These are phyloP conservation scores for Gymnoscopelus braueri DNA, from an alignment of 2,797 vertebrate species.

Conservation along the genomic window DNA sequence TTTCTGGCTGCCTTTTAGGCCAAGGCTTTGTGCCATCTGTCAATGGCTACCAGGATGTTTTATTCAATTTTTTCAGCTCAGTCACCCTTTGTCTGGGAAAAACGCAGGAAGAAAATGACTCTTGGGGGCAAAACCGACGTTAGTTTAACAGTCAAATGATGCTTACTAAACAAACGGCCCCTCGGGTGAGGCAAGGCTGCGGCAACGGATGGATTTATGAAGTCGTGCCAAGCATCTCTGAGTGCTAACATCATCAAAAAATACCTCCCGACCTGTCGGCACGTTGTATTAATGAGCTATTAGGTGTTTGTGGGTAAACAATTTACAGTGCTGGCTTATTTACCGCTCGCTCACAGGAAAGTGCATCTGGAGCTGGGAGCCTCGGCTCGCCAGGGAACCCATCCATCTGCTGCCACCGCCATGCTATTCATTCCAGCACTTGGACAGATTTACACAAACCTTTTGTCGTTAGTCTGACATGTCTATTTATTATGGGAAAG, in stretches of 20 bases:
- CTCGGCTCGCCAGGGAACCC: constrained; percentile 58
- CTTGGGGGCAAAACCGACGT: constrained; percentile 46
- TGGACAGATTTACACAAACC: constrained; percentile 81
- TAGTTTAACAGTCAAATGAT: constrained; percentile 50
- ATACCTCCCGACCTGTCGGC: constrained; percentile 67
- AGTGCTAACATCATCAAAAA: constrained; percentile 77
- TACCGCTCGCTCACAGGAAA: constrained; percentile 70
- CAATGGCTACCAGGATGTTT: constrained; percentile 67
- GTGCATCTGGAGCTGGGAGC: constrained; percentile 70
- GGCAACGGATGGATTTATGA: constrained; percentile 70
- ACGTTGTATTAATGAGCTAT: constrained; percentile 79
- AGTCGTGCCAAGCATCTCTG: constrained; percentile 63
- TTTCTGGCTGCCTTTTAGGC: constrained; percentile 51
- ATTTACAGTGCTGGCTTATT: constrained; percentile 76
- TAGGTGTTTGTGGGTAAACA: constrained; percentile 76
- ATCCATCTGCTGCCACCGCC: constrained; percentile 77
- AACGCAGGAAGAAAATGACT: constrained; percentile 29
- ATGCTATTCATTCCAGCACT: constrained; percentile 64
- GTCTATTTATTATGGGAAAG: constrained; percentile 73
- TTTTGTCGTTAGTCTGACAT: constrained; percentile 76
- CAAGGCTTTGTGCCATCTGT: constrained; percentile 52
- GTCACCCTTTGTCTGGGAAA: constrained; percentile 59
- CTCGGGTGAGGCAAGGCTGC: constrained; percentile 48
- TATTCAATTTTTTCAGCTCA: constrained; percentile 59
- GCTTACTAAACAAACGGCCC: constrained; percentile 56